phyloP scores from a whole-genome alignment of 2,888 invertebrate genomes.

The Noctua pronuba region DNA sequence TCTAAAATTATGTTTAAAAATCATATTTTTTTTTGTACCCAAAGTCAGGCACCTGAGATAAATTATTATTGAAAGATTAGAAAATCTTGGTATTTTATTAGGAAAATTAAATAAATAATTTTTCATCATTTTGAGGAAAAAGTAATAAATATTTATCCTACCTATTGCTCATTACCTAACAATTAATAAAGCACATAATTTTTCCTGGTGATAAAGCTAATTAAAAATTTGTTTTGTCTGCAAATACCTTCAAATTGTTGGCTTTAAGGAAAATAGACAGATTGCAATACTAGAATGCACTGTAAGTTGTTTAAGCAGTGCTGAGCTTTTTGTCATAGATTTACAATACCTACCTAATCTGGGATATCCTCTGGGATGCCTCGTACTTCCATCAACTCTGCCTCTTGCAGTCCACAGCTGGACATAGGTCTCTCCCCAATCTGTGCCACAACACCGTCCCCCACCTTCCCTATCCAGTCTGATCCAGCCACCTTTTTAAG shows the following conservation, averaged over 20 bases:
- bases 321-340: background rate
- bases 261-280: background rate
- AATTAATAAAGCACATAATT: background rate
- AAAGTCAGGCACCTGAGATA: background rate
- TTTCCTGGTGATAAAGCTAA: background rate
- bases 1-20: no score
- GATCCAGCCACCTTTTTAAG: background rate
- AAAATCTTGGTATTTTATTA: no score
- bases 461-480: background rate
- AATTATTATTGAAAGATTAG: background rate
- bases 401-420: background rate
- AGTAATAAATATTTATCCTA: background rate
- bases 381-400: fast-evolving
- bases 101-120: no score
- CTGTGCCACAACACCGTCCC: background rate
- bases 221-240: background rate
- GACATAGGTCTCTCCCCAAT: background rate
- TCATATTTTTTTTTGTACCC: no score
- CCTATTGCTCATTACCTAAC: background rate
- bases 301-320: background rate
- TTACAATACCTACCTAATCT: background rate
- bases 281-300: background rate
- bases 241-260: background rate
- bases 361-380: background rate
- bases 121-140: background rate